phyloP scores from a whole-genome alignment of 2,113 vertebrate species.

The Tretioscincus oriximinensis region DNA sequence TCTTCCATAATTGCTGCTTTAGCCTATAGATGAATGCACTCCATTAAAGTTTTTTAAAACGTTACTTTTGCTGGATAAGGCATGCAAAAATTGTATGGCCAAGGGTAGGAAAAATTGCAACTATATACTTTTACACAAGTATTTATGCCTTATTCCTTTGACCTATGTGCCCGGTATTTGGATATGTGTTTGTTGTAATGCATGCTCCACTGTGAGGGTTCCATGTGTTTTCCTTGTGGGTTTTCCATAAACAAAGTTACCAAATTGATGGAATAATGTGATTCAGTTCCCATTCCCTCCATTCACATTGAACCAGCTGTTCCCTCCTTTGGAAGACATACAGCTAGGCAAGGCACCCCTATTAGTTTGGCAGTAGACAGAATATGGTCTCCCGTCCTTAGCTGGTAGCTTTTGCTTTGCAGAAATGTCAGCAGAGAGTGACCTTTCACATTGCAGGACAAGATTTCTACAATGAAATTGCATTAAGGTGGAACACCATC shows the following conservation, averaged over 20 bases:
- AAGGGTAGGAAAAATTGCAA: too few relatives aligned
- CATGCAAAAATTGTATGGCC: slow-evolving; percentile 32
- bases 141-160: slow-evolving; percentile 31
- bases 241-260: slow-evolving; percentile 9
- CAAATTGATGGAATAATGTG: not conserved
- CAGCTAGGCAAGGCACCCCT: not conserved
- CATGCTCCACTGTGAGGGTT: not conserved
- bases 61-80: slow-evolving; percentile 50
- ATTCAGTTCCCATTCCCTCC: slow-evolving; percentile 45
- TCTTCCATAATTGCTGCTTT: slow-evolving; percentile 66
- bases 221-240: slow-evolving; percentile 37
- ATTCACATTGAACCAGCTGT: slow-evolving; percentile 25
- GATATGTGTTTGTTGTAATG: slow-evolving; percentile 32
- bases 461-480: slow-evolving; percentile 54
- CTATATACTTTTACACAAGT: slow-evolving; percentile 15
- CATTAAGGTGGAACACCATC: slow-evolving; percentile 39
- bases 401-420: slow-evolving; percentile 50
- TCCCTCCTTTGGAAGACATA: not conserved
- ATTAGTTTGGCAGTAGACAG: not conserved
- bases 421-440: slow-evolving; percentile 43
- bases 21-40: slow-evolving; percentile 66
- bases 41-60: slow-evolving; percentile 71
- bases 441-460: slow-evolving; percentile 56
- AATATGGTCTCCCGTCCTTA: slow-evolving; percentile 25
- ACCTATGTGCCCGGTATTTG: slow-evolving; percentile 6